Base-by-base conservation (phyloP, 30 jellyfish, hydroid and myxozoan genomes). In the Cassiopea xamachana region DNA sequence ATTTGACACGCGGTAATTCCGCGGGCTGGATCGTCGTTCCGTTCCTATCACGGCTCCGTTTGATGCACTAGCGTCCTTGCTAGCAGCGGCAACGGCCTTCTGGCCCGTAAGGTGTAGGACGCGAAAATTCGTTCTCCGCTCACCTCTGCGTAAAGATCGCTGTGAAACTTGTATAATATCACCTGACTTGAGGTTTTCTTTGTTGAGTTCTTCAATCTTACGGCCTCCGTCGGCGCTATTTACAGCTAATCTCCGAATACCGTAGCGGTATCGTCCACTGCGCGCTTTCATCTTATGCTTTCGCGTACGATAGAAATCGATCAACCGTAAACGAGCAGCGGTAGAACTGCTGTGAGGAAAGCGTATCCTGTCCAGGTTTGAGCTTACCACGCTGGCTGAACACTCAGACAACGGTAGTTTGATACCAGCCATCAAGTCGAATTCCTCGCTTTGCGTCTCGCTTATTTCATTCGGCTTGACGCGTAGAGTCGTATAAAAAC, bases 401-500 rank as follows among this genome's bases (percentile, higher is more conserved):
- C 86, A 80, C 50, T 88, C 95, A 60, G 95, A 68, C 72, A 59
- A 16, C 48, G 95, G 95, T 9, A 59, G 14, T 39, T 88, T 88
- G 1, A 59, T 48, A 48, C 95, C 95, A 6, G 88, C 90, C 72
- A 78, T 16, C 61, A 46, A 60, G 47, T 94, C 90, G 87, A 94
- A 94, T 18, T 79, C 64, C 51, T 90, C 98, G 45, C 69, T 85
- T 74, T 90, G 97, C 46, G 81, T 71, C 6, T 81, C 83, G 82
- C 76, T 90, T 1, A 94, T 87, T n/a, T 94, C 91, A 43, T 86
- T 90, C 12, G 98, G 98, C 86, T 86, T 90, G 81, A 94, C 93
- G 45, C 93, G 85, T 27, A 94, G 69, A 2, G 89, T 76, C 83
- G 96, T 81, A 49, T 90, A 87, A 73, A 85, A 94, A 1, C 50